These are phyloP conservation scores for Tenebrosternarchus preto DNA, from an alignment of 2,113 vertebrate species.

Conservation along the genomic window DNA sequence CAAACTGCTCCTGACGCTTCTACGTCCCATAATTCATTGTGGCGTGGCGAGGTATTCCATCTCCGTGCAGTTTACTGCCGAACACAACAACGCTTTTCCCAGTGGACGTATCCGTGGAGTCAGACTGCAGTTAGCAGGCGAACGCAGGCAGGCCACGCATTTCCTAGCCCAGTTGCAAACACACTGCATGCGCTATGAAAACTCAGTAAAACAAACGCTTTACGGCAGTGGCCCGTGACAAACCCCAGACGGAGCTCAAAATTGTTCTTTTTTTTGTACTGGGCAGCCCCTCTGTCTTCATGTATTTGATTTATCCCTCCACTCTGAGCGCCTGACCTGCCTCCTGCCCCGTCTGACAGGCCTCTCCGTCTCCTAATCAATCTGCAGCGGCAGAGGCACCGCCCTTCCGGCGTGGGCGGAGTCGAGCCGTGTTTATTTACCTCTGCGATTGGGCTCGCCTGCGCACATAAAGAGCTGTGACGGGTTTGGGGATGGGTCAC, in stretches of 20 bases:
- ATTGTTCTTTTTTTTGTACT: not conserved
- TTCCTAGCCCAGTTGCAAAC: no score
- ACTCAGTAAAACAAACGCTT: no score
- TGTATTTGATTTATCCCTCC: constrained; percentile 36
- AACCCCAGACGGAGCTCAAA: no score
- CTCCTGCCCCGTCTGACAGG: constrained; percentile 40
- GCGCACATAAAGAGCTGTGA: constrained; percentile 34
- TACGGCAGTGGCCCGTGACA: no score
- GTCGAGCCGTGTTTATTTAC: constrained; percentile 44
- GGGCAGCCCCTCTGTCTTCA: constrained; percentile 31
- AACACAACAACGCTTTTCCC: no score
- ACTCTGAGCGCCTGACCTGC: constrained; percentile 15
- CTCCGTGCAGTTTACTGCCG: not conserved
- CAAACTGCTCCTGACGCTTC: not conserved
- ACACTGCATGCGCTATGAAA: no score
- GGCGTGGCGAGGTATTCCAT: not conserved
- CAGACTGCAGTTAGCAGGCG: no score
- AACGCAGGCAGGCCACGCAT: no score
- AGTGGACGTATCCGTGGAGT: no score
- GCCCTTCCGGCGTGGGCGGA: constrained; percentile 12
- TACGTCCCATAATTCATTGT: constrained; percentile 1
- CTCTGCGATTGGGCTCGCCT: constrained; percentile 45
- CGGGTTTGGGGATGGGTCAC: not conserved
- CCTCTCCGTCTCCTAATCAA: constrained; percentile 43
- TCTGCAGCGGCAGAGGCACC: not conserved